Conservation (phyloP, 2,113 vertebrate species). For the Ophthalmolycus amberensis region DNA sequence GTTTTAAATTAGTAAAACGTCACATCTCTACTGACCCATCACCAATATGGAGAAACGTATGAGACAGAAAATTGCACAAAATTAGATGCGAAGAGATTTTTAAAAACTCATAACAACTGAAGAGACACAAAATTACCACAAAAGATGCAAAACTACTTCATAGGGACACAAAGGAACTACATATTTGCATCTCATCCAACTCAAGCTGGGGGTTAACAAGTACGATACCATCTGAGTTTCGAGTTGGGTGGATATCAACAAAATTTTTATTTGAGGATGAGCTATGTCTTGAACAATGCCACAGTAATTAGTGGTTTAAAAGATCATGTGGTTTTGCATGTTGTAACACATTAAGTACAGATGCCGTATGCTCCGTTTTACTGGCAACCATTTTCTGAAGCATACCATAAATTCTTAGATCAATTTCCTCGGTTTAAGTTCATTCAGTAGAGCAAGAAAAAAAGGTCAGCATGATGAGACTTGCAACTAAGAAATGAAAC, state of each 20-base stretch:
- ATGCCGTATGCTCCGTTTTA: constrained; percentile 37
- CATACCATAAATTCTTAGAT: constrained; percentile 2
- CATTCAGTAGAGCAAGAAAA: neutral
- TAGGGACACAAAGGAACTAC: neutral
- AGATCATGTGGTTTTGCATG: constrained; percentile 11
- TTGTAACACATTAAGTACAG: neutral
- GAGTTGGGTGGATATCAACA: neutral
- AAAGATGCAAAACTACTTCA: neutral
- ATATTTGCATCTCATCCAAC: neutral
- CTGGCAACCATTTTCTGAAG: constrained; percentile 21
- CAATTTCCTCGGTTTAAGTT: neutral
- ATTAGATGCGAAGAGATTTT: neutral
- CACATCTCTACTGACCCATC: neutral
- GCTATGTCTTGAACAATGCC: neutral
- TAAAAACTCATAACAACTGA: neutral
- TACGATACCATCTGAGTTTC: neutral
- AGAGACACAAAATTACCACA: neutral
- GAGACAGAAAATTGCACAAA: neutral
- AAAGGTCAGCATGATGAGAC: neutral
- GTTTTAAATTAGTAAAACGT: constrained; percentile 13
- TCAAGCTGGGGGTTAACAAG: neutral
- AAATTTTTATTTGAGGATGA: neutral
- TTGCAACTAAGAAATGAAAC: constrained; percentile 9
- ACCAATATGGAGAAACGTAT: neutral
- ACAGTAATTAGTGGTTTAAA: constrained; percentile 21